A percentile compares a stretch with the other conserved stretches of the same genome.
These are phyloP conservation scores for Nesoenas mayeri DNA, from an alignment of 2,113 vertebrate species.

Conservation along the genomic window DNA sequence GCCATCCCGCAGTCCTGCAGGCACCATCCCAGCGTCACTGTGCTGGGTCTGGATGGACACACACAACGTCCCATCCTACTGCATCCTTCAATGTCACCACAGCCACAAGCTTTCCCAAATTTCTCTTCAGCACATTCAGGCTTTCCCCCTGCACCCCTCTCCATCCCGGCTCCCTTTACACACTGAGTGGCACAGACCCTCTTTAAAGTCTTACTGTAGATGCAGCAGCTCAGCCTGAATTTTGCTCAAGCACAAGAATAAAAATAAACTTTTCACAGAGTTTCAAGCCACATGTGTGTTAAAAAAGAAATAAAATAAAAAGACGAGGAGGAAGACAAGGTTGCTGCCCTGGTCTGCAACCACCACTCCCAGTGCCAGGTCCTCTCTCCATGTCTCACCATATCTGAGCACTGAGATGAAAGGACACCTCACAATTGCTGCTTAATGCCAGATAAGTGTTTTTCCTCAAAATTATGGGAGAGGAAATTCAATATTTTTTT, in stretches of 20 bases:
- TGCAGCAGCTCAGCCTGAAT: not conserved
- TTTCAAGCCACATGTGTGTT: not conserved
- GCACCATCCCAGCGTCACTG: not conserved
- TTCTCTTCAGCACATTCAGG: fast-evolving
- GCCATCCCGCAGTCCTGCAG: not conserved
- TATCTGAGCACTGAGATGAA: not conserved
- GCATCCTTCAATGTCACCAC: not conserved
- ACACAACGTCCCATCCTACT: fast-evolving
- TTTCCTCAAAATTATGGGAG: slow-evolving; percentile 39
- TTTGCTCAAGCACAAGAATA: fast-evolving
- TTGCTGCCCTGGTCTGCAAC: not conserved
- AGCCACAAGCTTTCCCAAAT: not conserved
- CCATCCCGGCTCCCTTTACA: not conserved
- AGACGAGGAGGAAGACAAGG: not conserved
- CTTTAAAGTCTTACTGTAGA: not conserved
- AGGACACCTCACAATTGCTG: not conserved
- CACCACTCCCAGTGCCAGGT: not conserved
- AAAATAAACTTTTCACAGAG: slow-evolving; percentile 19
- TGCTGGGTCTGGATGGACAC: not conserved
- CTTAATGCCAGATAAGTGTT: slow-evolving; percentile 16
- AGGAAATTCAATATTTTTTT: slow-evolving; percentile 72
- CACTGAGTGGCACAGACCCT: not conserved
- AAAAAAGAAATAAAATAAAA: not conserved
- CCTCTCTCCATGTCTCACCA: not conserved
- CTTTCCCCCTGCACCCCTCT: not conserved